Evolutionary conservation across 2,797 vertebrate genomes (phyloP).

Genomic region (Falco cherrug): DNA sequence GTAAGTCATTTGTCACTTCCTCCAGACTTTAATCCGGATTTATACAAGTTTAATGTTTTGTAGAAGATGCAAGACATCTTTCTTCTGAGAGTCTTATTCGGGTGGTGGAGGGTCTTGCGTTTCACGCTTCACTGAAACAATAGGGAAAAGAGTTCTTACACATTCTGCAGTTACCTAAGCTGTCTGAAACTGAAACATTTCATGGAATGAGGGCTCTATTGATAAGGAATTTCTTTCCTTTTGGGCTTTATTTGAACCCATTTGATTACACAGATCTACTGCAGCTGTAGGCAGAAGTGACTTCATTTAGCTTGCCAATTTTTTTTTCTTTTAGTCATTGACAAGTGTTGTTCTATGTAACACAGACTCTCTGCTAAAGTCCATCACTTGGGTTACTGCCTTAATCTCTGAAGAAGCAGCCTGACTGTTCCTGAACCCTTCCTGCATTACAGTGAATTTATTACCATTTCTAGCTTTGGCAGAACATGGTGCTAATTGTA

Average conservation of each 20-base stretch:
- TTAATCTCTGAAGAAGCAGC: background rate
- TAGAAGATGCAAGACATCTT: slow-evolving; percentile 28
- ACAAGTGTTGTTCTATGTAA: fast-evolving
- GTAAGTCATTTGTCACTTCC: background rate
- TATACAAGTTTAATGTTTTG: slow-evolving; percentile 36
- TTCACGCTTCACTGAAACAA: slow-evolving; percentile 61
- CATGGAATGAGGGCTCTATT: background rate
- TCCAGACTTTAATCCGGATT: slow-evolving; percentile 28
- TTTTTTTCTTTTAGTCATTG: background rate
- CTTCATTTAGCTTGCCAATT: background rate
- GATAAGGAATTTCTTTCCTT: background rate
- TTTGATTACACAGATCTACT: background rate
- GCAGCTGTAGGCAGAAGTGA: slow-evolving; percentile 3
- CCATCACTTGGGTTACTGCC: background rate
- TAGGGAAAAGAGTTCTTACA: slow-evolving; percentile 18
- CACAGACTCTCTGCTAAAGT: background rate
- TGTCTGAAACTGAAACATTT: background rate
- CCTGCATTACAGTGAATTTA: background rate
- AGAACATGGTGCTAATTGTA: fast-evolving
- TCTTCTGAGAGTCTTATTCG: slow-evolving; percentile 43
- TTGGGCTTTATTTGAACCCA: background rate
- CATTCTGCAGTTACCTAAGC: background rate
- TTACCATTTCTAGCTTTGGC: background rate
- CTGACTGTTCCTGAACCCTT: background rate
- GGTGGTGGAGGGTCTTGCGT: slow-evolving; percentile 57